Evolutionary conservation across 64 coral and sea anemone genomes (phyloP).

Genomic region (Astreopora myriophthalma): DNA sequence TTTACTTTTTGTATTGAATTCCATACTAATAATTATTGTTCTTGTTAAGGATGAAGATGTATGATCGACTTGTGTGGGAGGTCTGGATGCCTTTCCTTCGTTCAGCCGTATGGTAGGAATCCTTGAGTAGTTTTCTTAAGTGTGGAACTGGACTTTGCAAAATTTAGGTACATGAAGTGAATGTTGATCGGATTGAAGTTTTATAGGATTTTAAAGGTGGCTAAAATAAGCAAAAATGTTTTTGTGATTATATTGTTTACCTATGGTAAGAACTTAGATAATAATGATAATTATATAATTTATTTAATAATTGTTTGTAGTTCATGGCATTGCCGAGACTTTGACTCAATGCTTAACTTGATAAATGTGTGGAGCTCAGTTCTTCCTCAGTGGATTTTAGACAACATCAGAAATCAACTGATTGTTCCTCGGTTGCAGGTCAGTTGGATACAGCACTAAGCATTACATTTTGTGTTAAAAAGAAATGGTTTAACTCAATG

Average conservation of each 20-base stretch:
- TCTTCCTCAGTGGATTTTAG: conserved; percentile 84
- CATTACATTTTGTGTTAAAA: too few relatives aligned
- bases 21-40: too few relatives aligned
- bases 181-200: neutral
- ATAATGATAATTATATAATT: neutral
- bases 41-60: conserved; percentile 83
- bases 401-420: conserved; percentile 87
- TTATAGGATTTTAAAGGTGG: too few relatives aligned
- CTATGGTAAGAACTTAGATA: too few relatives aligned
- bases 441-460: too few relatives aligned
- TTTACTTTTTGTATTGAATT: too few relatives aligned
- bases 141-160: neutral
- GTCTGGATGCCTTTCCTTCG: conserved; percentile 95
- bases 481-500: too few relatives aligned
- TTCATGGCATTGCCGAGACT: conserved; percentile 72
- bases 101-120: conserved; percentile 74
- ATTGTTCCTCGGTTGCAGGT: conserved; percentile 92
- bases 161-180: neutral
- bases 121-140: neutral
- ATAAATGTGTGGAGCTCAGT: conserved; percentile 86
- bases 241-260: too few relatives aligned
- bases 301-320: conserved; percentile 38
- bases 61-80: conserved; percentile 93
- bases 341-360: conserved; percentile 78
- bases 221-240: too few relatives aligned